Conservation (phyloP, 2,113 vertebrate species). For the Corythornis vintsioides region DNA sequence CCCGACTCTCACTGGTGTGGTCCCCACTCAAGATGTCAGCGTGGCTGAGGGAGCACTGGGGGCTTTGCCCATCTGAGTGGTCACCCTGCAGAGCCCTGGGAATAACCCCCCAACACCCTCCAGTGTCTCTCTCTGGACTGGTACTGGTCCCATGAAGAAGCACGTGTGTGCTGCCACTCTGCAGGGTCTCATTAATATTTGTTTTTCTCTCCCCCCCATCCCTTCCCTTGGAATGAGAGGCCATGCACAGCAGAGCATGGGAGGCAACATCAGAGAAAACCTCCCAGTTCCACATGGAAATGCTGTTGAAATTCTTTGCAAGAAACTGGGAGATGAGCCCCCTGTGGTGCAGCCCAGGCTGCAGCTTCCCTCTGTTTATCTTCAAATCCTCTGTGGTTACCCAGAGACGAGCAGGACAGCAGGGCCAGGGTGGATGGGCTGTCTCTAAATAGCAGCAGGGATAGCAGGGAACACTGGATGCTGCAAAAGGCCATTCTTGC, state of each 20-base stretch:
- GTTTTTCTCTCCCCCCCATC: not conserved
- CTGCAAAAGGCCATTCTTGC: not conserved
- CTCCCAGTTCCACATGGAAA: not conserved
- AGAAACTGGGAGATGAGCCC: not conserved
- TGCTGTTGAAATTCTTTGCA: not conserved
- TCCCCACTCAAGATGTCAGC: accelerated
- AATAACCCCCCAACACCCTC: not conserved
- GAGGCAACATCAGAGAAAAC: not conserved
- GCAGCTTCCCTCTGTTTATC: not conserved
- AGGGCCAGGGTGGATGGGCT: not conserved
- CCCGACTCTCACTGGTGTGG: no score
- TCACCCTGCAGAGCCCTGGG: not conserved
- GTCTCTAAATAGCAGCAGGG: not conserved
- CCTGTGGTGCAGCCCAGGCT: not conserved
- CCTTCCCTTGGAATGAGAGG: not conserved
- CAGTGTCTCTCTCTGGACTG: not conserved
- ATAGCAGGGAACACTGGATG: not conserved
- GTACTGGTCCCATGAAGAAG: not conserved
- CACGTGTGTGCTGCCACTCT: not conserved
- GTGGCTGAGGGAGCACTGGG: accelerated
- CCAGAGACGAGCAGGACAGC: not conserved
- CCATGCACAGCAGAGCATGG: not conserved
- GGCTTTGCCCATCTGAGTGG: not conserved
- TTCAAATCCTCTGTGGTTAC: not conserved
- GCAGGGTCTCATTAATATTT: not conserved